phyloP scores from a whole-genome alignment of 2,113 vertebrate species.

The Hipposideros armiger region DNA sequence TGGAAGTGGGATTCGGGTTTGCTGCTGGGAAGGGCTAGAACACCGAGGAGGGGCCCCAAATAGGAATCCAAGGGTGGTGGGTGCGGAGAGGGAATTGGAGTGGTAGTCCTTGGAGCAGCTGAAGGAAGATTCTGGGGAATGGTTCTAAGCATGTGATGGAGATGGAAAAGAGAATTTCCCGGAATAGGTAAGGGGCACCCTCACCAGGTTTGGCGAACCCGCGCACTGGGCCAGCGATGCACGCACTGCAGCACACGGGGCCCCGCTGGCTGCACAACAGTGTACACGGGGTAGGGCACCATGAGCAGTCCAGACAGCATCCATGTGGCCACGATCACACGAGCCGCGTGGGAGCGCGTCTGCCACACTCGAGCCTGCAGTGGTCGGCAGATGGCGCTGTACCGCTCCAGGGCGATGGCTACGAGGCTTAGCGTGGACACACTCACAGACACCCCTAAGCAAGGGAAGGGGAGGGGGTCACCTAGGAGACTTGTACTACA shows the following conservation, averaged over 20 bases:
- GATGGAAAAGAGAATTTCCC: background rate
- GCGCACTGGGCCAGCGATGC: constrained; percentile 90
- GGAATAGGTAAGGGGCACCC: constrained; percentile 50
- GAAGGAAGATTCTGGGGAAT: background rate
- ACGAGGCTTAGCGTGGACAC: constrained; percentile 97
- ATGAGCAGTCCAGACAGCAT: constrained; percentile 93
- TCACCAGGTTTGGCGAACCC: constrained; percentile 93
- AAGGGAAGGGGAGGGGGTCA: background rate
- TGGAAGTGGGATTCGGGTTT: background rate
- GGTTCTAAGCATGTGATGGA: background rate
- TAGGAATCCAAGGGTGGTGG: background rate
- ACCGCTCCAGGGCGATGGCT: constrained; percentile 97
- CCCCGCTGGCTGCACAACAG: constrained; percentile 85
- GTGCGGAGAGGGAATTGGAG: background rate
- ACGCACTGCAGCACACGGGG: constrained; percentile 87
- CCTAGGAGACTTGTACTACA: rapidly evolving
- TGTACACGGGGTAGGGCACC: constrained; percentile 95
- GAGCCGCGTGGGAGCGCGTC: constrained; percentile 95
- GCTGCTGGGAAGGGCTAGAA: background rate
- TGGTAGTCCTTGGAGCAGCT: background rate
- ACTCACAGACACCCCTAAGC: constrained; percentile 95
- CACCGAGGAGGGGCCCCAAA: background rate
- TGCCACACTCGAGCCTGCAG: constrained; percentile 97
- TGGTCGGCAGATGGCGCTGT: constrained; percentile 98
- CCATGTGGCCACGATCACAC: constrained; percentile 96